A percentile compares a stretch with the other conserved stretches of the same genome.
Conservation (phyloP, 2,888 invertebrate species). For the Diaphora mendica region DNA sequence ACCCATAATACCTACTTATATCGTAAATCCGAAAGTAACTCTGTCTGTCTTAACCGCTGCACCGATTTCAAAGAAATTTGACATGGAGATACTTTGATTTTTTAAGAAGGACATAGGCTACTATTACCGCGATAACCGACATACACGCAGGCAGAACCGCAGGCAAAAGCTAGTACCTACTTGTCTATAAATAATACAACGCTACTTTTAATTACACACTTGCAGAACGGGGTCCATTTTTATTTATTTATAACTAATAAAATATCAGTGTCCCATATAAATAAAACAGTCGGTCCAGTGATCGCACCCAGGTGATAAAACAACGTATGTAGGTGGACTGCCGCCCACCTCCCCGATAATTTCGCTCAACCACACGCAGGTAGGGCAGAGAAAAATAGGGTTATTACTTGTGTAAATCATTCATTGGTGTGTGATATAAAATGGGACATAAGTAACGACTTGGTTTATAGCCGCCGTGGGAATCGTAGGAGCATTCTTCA, state of each 20-base stretch:
- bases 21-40: too few species aligned
- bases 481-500: background rate
- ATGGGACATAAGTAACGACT: slow-evolving; percentile 1
- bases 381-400: slow-evolving; percentile 3
- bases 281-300: slow-evolving; percentile 15
- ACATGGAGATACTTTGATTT: too few species aligned
- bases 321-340: slow-evolving; percentile 22
- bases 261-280: slow-evolving; percentile 7
- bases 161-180: background rate
- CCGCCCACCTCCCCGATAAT: slow-evolving; percentile 19
- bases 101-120: too few species aligned
- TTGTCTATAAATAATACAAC: background rate
- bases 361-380: slow-evolving; percentile 21
- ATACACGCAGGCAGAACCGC: too few species aligned
- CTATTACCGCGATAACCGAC: background rate
- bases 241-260: slow-evolving; percentile 6
- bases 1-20: too few species aligned
- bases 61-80: too few species aligned
- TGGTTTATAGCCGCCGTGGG: background rate
- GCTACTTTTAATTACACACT: background rate
- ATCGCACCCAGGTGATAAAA: slow-evolving; percentile 21
- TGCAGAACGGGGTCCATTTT: background rate
- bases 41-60: too few species aligned
- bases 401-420: slow-evolving; percentile 11
- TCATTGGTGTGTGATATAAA: slow-evolving; percentile 3